Base-by-base conservation (phyloP, 2,113 vertebrate genomes). In the Misgurnus anguillicaudatus region DNA sequence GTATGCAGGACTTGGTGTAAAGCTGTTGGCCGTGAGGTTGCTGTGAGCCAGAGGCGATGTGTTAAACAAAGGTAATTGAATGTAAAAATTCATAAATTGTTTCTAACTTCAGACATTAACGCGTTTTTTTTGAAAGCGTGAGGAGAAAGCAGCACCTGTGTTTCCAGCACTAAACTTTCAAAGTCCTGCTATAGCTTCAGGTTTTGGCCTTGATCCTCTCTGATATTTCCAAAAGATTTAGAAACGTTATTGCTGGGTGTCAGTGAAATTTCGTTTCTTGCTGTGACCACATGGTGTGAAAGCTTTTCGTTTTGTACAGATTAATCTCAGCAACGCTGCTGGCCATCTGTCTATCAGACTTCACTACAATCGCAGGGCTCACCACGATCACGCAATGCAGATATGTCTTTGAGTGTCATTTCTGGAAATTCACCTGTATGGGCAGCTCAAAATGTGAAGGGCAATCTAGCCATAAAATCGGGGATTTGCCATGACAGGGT, bases 21-120 rank as follows among this genome's bases (percentile, higher is more conserved):
- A 57, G 31, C 45, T 41, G 36, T 3, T 38, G 70, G 51, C 69
- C 16, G 14, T 6, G 6, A 42, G 72, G 77, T 75, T 84, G 85
- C 84, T 81, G 81, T 74, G 8, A 57, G 1, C 45, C 76, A 6
- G 67, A 75, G 53, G 47, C 55, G 82, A 51, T 8, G 31, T 89
- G 87, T 89, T 90, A 88, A 87, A 78, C 87, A 81, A 80, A 82
- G 78, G 82, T 90, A 90, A 89, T 90, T 88, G 87, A 90, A 90
- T 88, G 87, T 86, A 86, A 85, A 31, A 87, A 73, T 85, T 83
- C 75, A 72, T 78, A 65, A 85, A 61, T 83, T 81, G 75, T 82
- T 81, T 81, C 87, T 88, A 82, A 82, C 71, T 57, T 7, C 61
- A 67, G 85, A 85, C 16, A 19, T 78, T 90, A 87, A 87, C 88